Base-by-base conservation (phyloP, 2,888 invertebrate species). In the Oscheius sp. region DNA sequence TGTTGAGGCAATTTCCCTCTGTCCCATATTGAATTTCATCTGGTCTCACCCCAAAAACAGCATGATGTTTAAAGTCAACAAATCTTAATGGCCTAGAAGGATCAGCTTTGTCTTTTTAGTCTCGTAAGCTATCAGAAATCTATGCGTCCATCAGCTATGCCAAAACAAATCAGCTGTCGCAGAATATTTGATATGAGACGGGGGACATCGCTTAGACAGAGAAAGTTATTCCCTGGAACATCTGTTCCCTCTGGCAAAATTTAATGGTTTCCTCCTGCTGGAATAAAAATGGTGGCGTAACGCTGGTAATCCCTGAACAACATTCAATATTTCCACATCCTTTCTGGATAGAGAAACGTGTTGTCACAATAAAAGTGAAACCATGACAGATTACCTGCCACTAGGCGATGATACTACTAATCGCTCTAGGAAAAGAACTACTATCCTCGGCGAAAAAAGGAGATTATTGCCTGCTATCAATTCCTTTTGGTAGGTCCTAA, bases 261-360 rank as follows among this genome's bases (percentile, higher is more conserved):
- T 43, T 61, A 61, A 61, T 21, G 61, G 35, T 6, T 35, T 35
- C 43, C 61, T 41, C 61, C 41, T 58, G 16, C 27, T 18, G n/a
- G 58, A 18, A 61, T 61, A 35, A 61, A 61, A 61, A 61, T n/a
- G 35, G 21, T n/a, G 21, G 45, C 61, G 61, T 61, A 61, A 61
- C 35, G 61, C 45, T 25, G 43, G 45, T 13, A 41, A n/a, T n/a
- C n/a, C n/a, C n/a, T 18, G n/a, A 9, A 35, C 35, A 35, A 35
- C 35, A 35, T 35, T 35, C 35, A 6, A 35, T 35, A 6, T 35
- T 3, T 3, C 5, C 35, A 3, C 35, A 3, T 35, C 35, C 35
- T 9, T 35, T 35, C 5, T 35, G 35, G 35, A 3, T n/a, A n/a
- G 9, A 35, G 35, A 35, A 35, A 66, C 66, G n/a, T 49, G 66